Base-by-base conservation (phyloP, 2,888 invertebrate species). In the Tetrapedia diversipes region DNA sequence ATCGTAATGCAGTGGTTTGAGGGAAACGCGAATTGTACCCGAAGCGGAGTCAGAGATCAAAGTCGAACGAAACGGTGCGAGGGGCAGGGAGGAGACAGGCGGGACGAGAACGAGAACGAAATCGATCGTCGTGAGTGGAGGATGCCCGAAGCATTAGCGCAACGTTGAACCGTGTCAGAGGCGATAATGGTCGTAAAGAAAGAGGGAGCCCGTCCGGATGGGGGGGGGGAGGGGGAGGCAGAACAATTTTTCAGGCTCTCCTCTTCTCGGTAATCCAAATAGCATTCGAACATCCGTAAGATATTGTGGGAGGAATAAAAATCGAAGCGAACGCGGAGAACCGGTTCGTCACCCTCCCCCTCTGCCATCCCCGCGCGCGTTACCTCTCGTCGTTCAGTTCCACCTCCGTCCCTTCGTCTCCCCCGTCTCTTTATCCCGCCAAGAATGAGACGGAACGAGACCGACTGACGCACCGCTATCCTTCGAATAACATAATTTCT, bases 231-330 rank as follows among this genome's bases (percentile, higher is more conserved):
- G n/a, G 19, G 14, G 27, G 10, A 6, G 59, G 24, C 37, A 53
- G 68, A 56, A 74, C 74, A 64, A 77, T 77, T 76, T 77, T 77
- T 72, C 68, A 71, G 60, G 67, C 68, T 66, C 65, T 59, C 47
- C 69, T 69, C 68, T 70, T 77, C 77, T 72, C 49, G 65, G 75
- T 69, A 72, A 76, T 81, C 81, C 68, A 83, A 81, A 83, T 78
- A 73, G 69, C 71, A 69, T 60, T 81, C 73, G 74, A 79, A 77
- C 73, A 71, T 81, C 76, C 81, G 76, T 81, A 71, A 71, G 81
- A 73, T 82, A 82, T 83, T 77, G 82, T 84, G 80, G 82, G 82
- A 77, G 83, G 83, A 84, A 83, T 84, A 82, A 83, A 84, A 83
- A 84, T 83, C 67, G 73, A 83, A 79, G 79, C 76, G 77, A 80